Evolutionary conservation across 1,140 invertebrate species (phyloP), one percentile per base, ranked within the genome.

Genomic region (Laupala kohalensis): DNA sequence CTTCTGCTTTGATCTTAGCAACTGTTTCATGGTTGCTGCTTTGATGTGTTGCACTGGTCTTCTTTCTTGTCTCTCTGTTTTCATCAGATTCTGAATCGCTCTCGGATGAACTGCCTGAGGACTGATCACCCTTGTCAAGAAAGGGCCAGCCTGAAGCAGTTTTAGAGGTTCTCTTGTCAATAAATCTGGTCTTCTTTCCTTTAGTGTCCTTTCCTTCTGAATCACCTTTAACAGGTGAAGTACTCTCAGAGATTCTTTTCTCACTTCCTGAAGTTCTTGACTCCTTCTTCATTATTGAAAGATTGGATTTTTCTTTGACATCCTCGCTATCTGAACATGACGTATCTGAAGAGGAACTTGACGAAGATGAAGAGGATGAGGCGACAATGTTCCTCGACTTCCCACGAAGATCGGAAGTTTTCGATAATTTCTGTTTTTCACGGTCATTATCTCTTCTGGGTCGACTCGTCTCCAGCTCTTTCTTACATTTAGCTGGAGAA

Each of bases 61-160:
- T 78, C 79, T 76, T 82, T 80, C 76, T 79, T 78, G 77, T 80
- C 78, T 75, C 81, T 23, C 67, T 26, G 29, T 66, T 53, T 24
- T 70, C 74, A 67, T 78, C 77, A 67, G 76, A 75, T 30, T 76
- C 75, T 27, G 74, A 74, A 69, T 75, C 75, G 70, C 73, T 74
- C 12, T 77, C 77, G 9, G 78, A 76, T 24, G 79, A 78, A 75
- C 77, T 78, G 70, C 77, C 77, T 28, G 76, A 75, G n/a, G 78
- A 79, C 72, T 77, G 75, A 74, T 77, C 74, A 74, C 83, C 84
- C 82, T 84, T 85, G 81, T 85, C 83, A 81, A 85, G 83, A 86
- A 86, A 85, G 83, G 84, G 83, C 83, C 83, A 83, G 79, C 84
- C 83, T 76, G 72, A 53, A 28, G 67, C 64, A 64, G 65, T 73